phyloP scores from a whole-genome alignment of 2,797 vertebrate species.

The Ambastaia sidthimunki region DNA sequence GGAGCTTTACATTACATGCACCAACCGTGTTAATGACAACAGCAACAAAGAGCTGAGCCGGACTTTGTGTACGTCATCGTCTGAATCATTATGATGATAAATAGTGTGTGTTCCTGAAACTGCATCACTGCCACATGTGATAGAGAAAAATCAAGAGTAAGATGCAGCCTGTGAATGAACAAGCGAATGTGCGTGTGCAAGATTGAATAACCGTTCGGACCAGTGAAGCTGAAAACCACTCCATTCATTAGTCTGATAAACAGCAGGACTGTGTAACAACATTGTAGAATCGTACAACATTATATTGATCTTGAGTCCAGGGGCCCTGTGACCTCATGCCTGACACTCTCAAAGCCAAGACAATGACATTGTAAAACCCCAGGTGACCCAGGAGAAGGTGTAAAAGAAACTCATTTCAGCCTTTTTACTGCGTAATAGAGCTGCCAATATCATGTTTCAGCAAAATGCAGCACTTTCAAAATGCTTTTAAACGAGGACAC shows the following conservation, averaged over 20 bases:
- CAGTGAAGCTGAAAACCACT: conserved; percentile 80
- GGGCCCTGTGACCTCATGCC: background rate
- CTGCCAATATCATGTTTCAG: background rate
- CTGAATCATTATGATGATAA: background rate
- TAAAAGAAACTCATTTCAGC: background rate
- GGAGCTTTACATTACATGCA: background rate
- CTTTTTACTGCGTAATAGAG: background rate
- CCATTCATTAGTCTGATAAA: conserved; percentile 70
- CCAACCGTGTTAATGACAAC: background rate
- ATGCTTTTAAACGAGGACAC: background rate
- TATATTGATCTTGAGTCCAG: background rate
- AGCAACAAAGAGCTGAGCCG: background rate
- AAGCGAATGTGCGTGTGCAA: conserved; percentile 20
- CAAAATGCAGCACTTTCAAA: background rate
- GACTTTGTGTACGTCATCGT: background rate
- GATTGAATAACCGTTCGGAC: conserved; percentile 79
- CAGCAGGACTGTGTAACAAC: background rate
- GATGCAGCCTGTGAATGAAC: background rate
- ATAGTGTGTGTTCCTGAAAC: background rate
- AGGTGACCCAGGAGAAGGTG: background rate
- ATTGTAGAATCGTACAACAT: background rate
- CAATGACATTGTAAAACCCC: background rate
- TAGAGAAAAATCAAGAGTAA: background rate
- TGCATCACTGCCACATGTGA: background rate
- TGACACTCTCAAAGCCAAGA: background rate